Percentiles rank a stretch among this genome's conserved stretches.
phyloP scores from a whole-genome alignment of 2,888 invertebrate genomes.

The Cryptocheilus praepositus region DNA sequence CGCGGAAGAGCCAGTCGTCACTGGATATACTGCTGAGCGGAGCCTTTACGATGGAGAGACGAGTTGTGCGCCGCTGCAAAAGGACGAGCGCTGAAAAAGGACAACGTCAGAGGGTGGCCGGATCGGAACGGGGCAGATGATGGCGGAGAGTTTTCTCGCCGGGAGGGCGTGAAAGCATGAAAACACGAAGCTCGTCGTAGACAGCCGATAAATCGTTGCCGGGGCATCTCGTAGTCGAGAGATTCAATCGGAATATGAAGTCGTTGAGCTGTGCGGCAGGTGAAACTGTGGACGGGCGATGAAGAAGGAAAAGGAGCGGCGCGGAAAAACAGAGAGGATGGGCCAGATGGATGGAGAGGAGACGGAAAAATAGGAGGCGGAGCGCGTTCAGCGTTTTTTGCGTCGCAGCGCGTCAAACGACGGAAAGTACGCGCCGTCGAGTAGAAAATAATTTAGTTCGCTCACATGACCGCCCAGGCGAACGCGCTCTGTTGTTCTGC shows the following conservation, averaged over 20 bases:
- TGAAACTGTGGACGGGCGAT: constrained; percentile 1
- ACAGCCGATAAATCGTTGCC: constrained; percentile 35
- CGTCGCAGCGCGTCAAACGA: not conserved
- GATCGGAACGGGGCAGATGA: constrained; percentile 14
- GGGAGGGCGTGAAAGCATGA: constrained; percentile 19
- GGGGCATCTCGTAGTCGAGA: constrained; percentile 12
- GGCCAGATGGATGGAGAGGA: constrained; percentile 7
- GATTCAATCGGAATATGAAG: constrained; percentile 31
- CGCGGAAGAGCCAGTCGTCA: constrained; percentile 5
- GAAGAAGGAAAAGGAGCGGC: not conserved
- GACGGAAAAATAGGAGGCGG: constrained; percentile 9
- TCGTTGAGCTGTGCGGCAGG: constrained; percentile 14
- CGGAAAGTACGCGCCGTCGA: constrained; percentile 19
- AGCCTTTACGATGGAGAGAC: no score
- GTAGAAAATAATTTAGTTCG: constrained; percentile 42
- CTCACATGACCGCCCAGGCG: constrained; percentile 1
- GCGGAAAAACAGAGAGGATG: constrained; percentile 5
- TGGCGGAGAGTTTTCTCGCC: constrained; percentile 14
- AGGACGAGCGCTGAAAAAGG: not conserved
- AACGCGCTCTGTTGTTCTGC: constrained; percentile 2
- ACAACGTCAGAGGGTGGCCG: not conserved
- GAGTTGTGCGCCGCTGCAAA: not conserved
- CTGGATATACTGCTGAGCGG: no score
- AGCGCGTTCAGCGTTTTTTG: constrained; percentile 11
- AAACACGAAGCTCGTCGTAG: constrained; percentile 15